Conservation (phyloP, 2,797 vertebrate genomes). For the Characodon lateralis region DNA sequence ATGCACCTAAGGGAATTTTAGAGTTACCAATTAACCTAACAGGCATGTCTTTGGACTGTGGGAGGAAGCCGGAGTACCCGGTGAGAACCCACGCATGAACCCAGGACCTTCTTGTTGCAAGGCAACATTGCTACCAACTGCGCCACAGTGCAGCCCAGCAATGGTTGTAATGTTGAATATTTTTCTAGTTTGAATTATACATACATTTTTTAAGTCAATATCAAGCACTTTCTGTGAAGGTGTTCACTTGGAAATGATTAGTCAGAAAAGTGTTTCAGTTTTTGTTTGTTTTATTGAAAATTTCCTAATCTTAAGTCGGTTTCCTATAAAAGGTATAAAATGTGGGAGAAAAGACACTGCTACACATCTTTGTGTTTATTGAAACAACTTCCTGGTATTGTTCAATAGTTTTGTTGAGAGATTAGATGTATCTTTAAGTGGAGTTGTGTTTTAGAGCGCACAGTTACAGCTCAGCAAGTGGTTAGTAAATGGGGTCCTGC, state of each 20-base stretch:
- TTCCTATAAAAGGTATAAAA: no score
- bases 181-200: no score
- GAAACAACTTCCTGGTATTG: not conserved
- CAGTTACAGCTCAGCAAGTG: constrained; percentile 43
- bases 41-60: no score
- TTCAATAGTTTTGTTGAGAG: not conserved
- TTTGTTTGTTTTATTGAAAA: not conserved
- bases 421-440: constrained; percentile 5
- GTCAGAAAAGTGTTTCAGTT: not conserved
- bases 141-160: no score
- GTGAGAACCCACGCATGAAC: no score
- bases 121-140: no score
- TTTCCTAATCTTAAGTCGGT: not conserved
- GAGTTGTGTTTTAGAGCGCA: constrained; percentile 27
- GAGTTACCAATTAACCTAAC: no score
- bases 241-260: not conserved
- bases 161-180: no score
- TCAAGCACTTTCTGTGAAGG: not conserved
- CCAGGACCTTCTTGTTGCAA: no score
- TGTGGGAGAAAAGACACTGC: not conserved
- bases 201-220: no score
- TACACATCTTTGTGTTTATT: not conserved
- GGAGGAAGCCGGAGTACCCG: no score
- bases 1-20: no score
- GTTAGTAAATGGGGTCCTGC: constrained; percentile 46